These are phyloP conservation scores for Pollenia angustigena DNA, from an alignment of 2,888 invertebrate genomes.

Conservation along the genomic window DNA sequence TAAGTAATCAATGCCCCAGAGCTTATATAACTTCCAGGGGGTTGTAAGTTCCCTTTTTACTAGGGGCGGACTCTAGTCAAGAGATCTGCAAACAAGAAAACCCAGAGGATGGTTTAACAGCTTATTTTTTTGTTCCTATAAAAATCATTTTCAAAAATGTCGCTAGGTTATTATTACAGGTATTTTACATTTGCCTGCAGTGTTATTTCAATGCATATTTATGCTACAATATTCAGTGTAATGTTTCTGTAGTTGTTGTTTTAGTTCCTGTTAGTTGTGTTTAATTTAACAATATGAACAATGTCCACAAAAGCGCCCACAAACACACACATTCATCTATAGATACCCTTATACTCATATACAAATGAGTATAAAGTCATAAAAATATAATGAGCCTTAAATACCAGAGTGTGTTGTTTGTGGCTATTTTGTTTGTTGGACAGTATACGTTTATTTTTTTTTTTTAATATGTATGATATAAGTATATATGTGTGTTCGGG, in stretches of 20 bases:
- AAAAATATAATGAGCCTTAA: conserved; percentile 72
- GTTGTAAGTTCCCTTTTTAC: too few relatives aligned
- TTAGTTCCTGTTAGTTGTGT: conserved; percentile 37
- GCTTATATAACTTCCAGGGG: too few relatives aligned
- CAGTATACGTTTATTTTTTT: not conserved
- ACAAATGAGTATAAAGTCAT: conserved; percentile 50
- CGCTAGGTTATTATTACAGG: conserved; percentile 22
- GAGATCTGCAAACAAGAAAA: too few relatives aligned
- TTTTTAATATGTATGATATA: conserved; percentile 15
- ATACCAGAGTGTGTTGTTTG: conserved; percentile 63
- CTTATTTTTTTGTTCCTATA: too few relatives aligned
- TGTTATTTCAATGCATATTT: conserved; percentile 54
- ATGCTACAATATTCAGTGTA: conserved; percentile 31
- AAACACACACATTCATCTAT: not conserved
- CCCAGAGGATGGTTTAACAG: too few relatives aligned
- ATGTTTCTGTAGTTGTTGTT: conserved; percentile 8
- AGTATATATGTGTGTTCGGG: conserved; percentile 12
- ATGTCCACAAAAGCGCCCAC: conserved; percentile 6
- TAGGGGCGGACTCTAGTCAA: too few relatives aligned
- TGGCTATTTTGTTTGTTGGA: conserved; percentile 46
- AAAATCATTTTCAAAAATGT: not conserved
- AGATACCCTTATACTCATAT: conserved; percentile 19
- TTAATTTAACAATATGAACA: conserved; percentile 64
- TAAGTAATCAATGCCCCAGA: too few relatives aligned
- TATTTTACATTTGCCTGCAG: conserved; percentile 41